phyloP scores from a whole-genome alignment of 1,140 invertebrate species.

The Drosophila biarmipes region DNA sequence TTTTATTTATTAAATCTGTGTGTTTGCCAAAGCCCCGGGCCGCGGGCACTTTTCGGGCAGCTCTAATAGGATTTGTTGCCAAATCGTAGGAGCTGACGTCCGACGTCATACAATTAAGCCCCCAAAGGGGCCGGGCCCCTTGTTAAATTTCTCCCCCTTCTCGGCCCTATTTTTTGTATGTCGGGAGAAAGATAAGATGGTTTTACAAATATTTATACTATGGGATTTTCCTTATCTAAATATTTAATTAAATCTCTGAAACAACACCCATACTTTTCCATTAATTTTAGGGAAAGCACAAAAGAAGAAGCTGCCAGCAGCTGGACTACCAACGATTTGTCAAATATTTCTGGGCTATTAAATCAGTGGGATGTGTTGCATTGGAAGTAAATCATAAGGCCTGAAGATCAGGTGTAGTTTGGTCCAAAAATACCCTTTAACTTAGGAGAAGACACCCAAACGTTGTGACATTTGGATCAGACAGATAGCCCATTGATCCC shows the following conservation, averaged over 20 bases:
- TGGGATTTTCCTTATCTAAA: no score
- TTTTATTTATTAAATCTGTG: conserved; percentile 74
- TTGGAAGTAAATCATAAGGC: conserved; percentile 1
- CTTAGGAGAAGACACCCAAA: neutral
- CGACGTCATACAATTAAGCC: conserved; percentile 33
- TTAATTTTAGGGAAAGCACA: conserved; percentile 38
- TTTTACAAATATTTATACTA: neutral
- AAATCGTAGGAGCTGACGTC: conserved; percentile 54
- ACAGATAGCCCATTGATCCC: conserved; percentile 7
- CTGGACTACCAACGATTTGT: conserved; percentile 60
- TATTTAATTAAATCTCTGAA: no score
- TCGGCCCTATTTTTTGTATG: conserved; percentile 8
- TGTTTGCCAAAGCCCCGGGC: conserved; percentile 52
- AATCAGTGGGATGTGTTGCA: conserved; percentile 10
- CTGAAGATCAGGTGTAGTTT: conserved; percentile 25
- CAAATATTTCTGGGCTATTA: conserved; percentile 27
- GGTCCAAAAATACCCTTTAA: conserved; percentile 1
- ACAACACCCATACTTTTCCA: conserved; percentile 1
- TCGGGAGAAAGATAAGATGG: neutral
- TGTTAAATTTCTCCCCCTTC: conserved; percentile 28
- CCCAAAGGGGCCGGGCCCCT: conserved; percentile 17
- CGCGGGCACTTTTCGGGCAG: conserved; percentile 47
- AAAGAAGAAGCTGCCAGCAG: conserved; percentile 52
- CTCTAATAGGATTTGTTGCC: conserved; percentile 73
- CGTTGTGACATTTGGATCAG: conserved; percentile 19